A percentile compares a stretch with the other conserved stretches of the same genome.
These are phyloP conservation scores for Clinocottus analis DNA, from an alignment of 2,113 vertebrate genomes.

Conservation along the genomic window DNA sequence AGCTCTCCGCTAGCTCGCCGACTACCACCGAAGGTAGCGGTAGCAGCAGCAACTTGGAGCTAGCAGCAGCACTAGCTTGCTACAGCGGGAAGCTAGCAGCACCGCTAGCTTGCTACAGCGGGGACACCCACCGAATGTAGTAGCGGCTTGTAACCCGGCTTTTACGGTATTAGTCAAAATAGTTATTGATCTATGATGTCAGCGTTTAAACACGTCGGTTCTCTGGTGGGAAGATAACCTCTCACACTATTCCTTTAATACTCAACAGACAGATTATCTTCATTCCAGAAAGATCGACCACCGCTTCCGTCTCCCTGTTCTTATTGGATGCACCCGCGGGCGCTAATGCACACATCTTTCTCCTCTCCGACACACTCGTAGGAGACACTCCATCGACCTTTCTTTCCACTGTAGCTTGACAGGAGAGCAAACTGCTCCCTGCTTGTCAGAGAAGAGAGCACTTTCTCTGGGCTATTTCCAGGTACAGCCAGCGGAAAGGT, in stretches of 20 bases:
- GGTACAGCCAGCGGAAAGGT: slow-evolving; percentile 9
- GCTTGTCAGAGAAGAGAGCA: slow-evolving; percentile 56
- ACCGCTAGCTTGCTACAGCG: too few relatives aligned
- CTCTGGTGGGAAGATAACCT: not conserved
- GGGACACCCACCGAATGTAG: too few relatives aligned
- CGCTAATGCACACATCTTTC: slow-evolving; percentile 43
- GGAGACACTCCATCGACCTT: slow-evolving; percentile 56
- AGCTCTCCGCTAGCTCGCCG: too few relatives aligned
- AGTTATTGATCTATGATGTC: not conserved
- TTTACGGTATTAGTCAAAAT: too few relatives aligned
- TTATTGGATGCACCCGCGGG: slow-evolving; percentile 23
- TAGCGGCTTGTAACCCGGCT: too few relatives aligned
- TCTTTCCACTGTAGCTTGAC: slow-evolving; percentile 56
- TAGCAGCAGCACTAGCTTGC: too few relatives aligned
- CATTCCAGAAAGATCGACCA: slow-evolving; percentile 13
- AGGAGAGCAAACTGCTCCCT: slow-evolving; percentile 54
- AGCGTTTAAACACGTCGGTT: not conserved
- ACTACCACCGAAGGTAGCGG: too few relatives aligned
- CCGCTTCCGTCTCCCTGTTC: not conserved
- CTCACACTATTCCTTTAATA: not conserved
- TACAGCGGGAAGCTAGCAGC: too few relatives aligned
- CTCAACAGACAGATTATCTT: slow-evolving; percentile 21
- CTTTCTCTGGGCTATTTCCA: slow-evolving; percentile 54
- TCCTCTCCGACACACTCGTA: slow-evolving; percentile 22
- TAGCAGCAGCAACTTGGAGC: too few relatives aligned